Evolutionary conservation across 2,797 vertebrate species (phyloP).

Genomic region (Erethizon dorsatum): DNA sequence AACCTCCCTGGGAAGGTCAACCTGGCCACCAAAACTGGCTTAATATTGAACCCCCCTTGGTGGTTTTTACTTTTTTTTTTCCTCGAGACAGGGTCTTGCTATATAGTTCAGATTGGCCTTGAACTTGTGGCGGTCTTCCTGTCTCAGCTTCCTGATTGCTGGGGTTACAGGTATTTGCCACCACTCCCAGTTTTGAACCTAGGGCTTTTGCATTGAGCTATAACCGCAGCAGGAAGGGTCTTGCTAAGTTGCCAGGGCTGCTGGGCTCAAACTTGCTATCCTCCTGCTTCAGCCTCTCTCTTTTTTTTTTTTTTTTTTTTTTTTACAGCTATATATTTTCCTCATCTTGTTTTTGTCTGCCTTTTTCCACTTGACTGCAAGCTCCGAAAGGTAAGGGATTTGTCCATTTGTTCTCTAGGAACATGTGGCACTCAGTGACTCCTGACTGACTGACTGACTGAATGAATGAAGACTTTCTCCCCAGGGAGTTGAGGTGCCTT

Average conservation of each 20-base stretch:
- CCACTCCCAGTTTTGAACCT: no score
- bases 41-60: background rate
- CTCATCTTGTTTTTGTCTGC: background rate
- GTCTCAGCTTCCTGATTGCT: no score
- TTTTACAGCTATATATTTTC: no score
- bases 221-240: background rate
- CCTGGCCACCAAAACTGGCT: no score
- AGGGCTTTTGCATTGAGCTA: background rate
- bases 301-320: no score
- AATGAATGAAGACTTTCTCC: background rate
- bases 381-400: background rate
- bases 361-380: background rate
- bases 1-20: background rate
- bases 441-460: background rate
- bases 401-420: background rate
- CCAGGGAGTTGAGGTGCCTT: background rate
- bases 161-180: no score
- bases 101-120: background rate
- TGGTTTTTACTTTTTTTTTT: background rate
- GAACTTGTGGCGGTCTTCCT: no score
- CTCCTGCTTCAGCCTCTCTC: background rate
- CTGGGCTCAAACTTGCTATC: background rate
- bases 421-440: background rate
- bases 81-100: background rate
- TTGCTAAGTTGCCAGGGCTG: background rate